Base-by-base conservation (phyloP, 2,797 vertebrate genomes). In the Xenentodon cancila region DNA sequence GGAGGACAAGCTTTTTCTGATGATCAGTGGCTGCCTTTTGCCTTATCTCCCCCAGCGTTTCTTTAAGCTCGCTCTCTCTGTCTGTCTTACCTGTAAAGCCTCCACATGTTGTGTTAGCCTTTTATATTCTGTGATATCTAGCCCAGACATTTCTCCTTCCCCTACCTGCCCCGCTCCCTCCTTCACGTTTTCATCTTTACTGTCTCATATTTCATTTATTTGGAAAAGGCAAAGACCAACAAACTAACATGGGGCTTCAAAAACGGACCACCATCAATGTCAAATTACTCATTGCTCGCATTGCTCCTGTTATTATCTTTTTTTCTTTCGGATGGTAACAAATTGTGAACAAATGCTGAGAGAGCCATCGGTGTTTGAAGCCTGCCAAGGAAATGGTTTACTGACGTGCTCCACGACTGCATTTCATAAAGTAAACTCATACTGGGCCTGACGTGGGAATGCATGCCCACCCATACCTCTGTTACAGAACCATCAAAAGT, bases 181-280 rank as follows among this genome's bases (percentile, higher is more conserved):
- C 50, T 46, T 73, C 73, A 58, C 52, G 30, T 53, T 63, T 62
- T 59, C 21, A 13, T 64, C 50, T 19, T 19, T 22, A 1, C 62
- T 44, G 64, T 34, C 57, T 59, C 65, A 15, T 81, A 79, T 74
- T 56, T 75, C 30, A 58, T 73, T 71, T 73, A 68, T 80, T 58
- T 30, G 42, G n/a, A 75, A 71, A 40, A 73, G 55, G 54, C 61
- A 50, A 3, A 0, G 61, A 59, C 46, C 55, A 30, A 5, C 64
- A 69, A 60, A 75, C 50, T 68, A 49, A 47, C 43, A 30, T 32
- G 7, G 32, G 6, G 9, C 25, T 73, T 68, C 47, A 55, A 20
- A n/a, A 63, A 44, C 27, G 15, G 11, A 27, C 56, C 49, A 11
- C 49, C 57, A n/a, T 60, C 42, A 21, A 19, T n/a, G 3, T 2